Conservation (phyloP, 2,888 invertebrate species). For the Hirtodrosophila histrioides region DNA sequence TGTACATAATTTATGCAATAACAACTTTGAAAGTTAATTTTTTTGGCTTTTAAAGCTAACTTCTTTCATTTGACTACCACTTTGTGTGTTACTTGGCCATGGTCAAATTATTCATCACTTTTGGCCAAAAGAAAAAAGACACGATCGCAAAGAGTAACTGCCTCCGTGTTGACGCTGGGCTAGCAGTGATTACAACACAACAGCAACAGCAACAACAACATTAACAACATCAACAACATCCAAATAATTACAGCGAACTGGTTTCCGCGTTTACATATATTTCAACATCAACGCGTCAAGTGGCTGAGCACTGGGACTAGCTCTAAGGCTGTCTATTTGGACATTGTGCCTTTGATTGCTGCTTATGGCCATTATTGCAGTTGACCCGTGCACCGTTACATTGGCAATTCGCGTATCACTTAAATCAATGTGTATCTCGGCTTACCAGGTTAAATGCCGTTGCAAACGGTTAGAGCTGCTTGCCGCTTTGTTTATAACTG, state of each 20-base stretch:
- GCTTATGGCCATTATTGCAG: conserved; percentile 6
- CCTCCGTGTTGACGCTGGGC: conserved; percentile 42
- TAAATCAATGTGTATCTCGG: background rate
- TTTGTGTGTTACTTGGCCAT: conserved; percentile 72
- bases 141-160: conserved; percentile 17
- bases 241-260: conserved; percentile 67
- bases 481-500: conserved; percentile 59
- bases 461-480: conserved; percentile 42
- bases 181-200: conserved; percentile 55
- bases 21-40: conserved; percentile 10
- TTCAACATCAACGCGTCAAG: conserved; percentile 60
- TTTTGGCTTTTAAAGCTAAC: conserved; percentile 8
- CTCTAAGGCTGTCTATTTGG: conserved; percentile 16
- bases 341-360: conserved; percentile 22
- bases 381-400: conserved; percentile 39
- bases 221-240: conserved; percentile 28
- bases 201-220: conserved; percentile 11
- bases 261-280: conserved; percentile 64
- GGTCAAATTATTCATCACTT: conserved; percentile 59
- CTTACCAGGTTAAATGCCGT: conserved; percentile 45
- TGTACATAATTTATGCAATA: conserved; percentile 17
- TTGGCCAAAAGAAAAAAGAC: conserved; percentile 24
- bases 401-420: conserved; percentile 12
- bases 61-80: conserved; percentile 14
- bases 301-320: conserved; percentile 21